Evolutionary conservation across 2,888 invertebrate species (phyloP).

Genomic region (Athripsodes cinereus): DNA sequence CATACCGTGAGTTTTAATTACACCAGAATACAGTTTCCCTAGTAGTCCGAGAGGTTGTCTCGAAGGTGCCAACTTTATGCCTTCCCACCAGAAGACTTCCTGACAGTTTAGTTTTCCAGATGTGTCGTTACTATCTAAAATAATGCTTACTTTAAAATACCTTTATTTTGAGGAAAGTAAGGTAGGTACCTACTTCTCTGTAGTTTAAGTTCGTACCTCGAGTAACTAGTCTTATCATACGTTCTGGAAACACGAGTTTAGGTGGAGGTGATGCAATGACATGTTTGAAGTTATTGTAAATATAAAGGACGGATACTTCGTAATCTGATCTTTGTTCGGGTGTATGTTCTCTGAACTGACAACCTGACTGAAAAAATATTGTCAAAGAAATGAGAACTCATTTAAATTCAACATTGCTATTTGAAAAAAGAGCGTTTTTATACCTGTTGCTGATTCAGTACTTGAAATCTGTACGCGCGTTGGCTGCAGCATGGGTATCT

Average conservation of each 20-base stretch:
- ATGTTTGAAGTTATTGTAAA: conserved; percentile 53
- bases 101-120: conserved; percentile 55
- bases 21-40: conserved; percentile 49
- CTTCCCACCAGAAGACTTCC: conserved; percentile 70
- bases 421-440: too few species aligned
- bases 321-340: conserved; percentile 58
- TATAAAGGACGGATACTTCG: conserved; percentile 60
- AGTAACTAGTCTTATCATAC: conserved; percentile 59
- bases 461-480: conserved; percentile 74
- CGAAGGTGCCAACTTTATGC: conserved; percentile 58
- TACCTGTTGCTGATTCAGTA: conserved; percentile 57
- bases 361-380: conserved; percentile 51
- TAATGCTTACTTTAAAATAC: neutral
- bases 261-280: conserved; percentile 60
- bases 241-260: conserved; percentile 61
- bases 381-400: neutral
- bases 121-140: conserved; percentile 41
- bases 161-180: neutral
- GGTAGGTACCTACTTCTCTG: neutral
- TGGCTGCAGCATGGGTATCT: conserved; percentile 85
- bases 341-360: conserved; percentile 67
- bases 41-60: conserved; percentile 58
- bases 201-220: conserved; percentile 40
- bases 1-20: conserved; percentile 30
- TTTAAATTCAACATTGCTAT: too few species aligned